Evolutionary conservation across 1,140 invertebrate genomes (phyloP).

Genomic region (Psilanteris sp.): DNA sequence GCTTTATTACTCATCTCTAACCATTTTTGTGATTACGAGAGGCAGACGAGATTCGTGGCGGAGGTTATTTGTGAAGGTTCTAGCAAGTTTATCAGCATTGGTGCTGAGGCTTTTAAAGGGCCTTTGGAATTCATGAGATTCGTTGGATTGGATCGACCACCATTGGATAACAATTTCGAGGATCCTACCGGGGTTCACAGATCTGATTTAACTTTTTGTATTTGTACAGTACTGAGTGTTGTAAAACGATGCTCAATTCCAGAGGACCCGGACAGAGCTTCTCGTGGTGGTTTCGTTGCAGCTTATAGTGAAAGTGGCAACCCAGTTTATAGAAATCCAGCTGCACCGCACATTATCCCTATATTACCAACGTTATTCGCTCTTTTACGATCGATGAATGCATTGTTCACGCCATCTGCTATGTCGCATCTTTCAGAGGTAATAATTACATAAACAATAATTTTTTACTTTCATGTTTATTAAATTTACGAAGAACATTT

Average conservation of each 20-base stretch:
- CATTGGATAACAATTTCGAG: constrained; percentile 82
- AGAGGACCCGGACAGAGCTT: constrained; percentile 88
- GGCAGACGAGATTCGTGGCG: constrained; percentile 87
- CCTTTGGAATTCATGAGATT: constrained; percentile 87
- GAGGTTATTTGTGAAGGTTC: constrained; percentile 86
- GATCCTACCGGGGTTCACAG: constrained; percentile 83
- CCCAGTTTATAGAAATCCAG: constrained; percentile 91
- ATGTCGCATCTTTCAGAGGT: constrained; percentile 82
- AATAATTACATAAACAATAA: constrained; percentile 34
- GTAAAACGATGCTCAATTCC: constrained; percentile 92
- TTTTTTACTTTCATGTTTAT: neutral
- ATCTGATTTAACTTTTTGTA: constrained; percentile 84
- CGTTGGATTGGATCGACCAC: constrained; percentile 87
- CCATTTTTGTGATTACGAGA: constrained; percentile 92
- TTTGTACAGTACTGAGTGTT: constrained; percentile 89
- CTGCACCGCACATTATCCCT: constrained; percentile 88
- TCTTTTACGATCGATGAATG: constrained; percentile 88
- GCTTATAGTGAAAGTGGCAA: constrained; percentile 87
- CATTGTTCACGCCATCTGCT: constrained; percentile 86
- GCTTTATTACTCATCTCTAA: constrained; percentile 91
- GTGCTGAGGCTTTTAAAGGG: constrained; percentile 81
- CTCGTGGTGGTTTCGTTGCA: constrained; percentile 89
- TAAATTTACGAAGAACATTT: too few species aligned
- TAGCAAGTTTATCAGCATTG: constrained; percentile 83
- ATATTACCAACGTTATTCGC: constrained; percentile 88